These are phyloP conservation scores for Patiria pectinifera DNA, from an alignment of 53 echinoderm and acorn worm genomes.

Conservation along the genomic window DNA sequence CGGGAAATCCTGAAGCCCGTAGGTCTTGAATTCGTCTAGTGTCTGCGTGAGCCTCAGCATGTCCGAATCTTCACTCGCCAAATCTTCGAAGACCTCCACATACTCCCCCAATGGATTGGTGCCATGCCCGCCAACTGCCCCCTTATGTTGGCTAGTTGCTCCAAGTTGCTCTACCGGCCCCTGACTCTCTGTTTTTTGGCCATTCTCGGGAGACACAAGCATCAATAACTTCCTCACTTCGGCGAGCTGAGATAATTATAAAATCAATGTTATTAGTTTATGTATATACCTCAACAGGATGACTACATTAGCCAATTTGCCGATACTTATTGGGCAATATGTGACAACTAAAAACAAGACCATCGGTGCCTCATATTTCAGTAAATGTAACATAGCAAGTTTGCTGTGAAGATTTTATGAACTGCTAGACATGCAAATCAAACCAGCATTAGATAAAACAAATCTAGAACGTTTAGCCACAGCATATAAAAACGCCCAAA, in stretches of 20 bases:
- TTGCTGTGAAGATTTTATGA: too few species aligned
- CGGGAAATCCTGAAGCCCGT: constrained; percentile 88
- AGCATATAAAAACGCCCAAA: not conserved
- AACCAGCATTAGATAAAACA: too few species aligned
- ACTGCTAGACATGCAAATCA: too few species aligned
- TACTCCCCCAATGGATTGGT: not conserved
- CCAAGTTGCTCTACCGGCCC: constrained; percentile 55
- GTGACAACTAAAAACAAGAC: too few species aligned
- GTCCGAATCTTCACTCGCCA: constrained; percentile 63
- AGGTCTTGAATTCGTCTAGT: constrained; percentile 75
- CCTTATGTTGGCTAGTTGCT: not conserved
- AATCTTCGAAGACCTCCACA: not conserved
- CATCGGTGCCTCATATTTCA: too few species aligned
- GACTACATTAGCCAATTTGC: too few species aligned
- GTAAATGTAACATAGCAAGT: too few species aligned
- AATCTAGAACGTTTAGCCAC: too few species aligned
- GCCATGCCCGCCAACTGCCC: not conserved
- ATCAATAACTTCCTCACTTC: constrained; percentile 69
- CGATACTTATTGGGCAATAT: too few species aligned
- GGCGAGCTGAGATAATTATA: constrained; percentile 56
- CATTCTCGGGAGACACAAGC: constrained; percentile 74
- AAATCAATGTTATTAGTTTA: not conserved
- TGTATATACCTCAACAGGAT: not conserved
- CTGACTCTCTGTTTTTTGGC: constrained; percentile 66
- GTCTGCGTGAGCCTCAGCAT: constrained; percentile 69